Base-by-base conservation (phyloP, 1,140 invertebrate genomes). In the Palaemon carinicauda region DNA sequence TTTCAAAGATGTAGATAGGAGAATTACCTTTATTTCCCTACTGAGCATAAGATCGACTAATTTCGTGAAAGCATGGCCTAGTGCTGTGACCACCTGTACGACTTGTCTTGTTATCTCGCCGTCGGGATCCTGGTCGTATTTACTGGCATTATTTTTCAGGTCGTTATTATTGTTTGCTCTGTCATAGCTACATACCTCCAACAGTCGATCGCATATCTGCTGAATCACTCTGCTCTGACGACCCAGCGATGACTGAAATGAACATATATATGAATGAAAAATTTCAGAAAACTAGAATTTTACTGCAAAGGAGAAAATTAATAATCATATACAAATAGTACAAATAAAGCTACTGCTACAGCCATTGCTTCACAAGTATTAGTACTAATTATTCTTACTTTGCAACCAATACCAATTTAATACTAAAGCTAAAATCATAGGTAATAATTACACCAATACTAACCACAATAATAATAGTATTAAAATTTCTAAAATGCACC, bases 11-110 rank as follows among this genome's bases (percentile, higher is more conserved):
- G 15, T 80, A 15, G 12, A 9, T 24, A 33, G 17, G 7, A 19
- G 33, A 54, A 87, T 88, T 73, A 91, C 90, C 88, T 90, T 87
- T 10, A 91, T 89, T 87, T 91, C 90, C 21, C 88, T 69, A 69
- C 88, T 89, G 31, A 92, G 90, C 41, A 91, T 89, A 31, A 91
- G 90, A 88, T 93, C 92, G 9, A 93, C 91, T 41, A 93, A 89
- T 33, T 91, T 91, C 19, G 92, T 91, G 89, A 92, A 92, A 12
- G 91, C 90, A 54, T 91, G 90, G 7, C 91, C 91, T 10, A 93
- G 90, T 51, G 89, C 90, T 21, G 90, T 90, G 82, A 92, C 81
- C 90, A 90, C 69, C 90, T 91, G 82, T 90, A 91, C 89, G 88
- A 91, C 17, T 90, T 91, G 29, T 89, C 89, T 69, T 60, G 89